Percentiles rank a stretch among this genome's conserved stretches.
Conservation (phyloP, 2,113 vertebrate species). For the Cochlearius cochlearius region DNA sequence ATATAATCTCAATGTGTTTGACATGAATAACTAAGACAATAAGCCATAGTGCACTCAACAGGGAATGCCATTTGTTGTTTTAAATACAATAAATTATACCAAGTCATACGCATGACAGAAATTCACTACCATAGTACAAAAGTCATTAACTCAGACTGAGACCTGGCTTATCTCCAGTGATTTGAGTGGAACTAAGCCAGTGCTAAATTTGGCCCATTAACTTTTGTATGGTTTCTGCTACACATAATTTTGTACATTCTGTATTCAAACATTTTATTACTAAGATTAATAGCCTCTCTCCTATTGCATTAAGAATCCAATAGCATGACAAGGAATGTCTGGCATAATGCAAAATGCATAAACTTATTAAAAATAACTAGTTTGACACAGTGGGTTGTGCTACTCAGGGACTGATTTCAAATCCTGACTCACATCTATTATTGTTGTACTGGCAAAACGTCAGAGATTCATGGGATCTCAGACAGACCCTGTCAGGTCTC, state of each 20-base stretch:
- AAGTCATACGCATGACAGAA: not conserved
- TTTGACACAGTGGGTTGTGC: not conserved
- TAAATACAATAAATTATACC: not conserved
- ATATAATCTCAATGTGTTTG: not conserved
- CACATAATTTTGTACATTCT: not conserved
- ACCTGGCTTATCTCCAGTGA: not conserved
- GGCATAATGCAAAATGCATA: not conserved
- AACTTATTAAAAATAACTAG: not conserved
- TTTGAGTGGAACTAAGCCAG: not conserved
- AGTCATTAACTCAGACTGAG: not conserved
- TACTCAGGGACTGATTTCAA: not conserved
- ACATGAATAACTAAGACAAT: not conserved
- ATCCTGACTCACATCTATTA: not conserved
- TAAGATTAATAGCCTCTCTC: constrained; percentile 25
- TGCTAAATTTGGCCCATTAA: constrained; percentile 20
- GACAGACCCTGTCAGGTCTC: not conserved
- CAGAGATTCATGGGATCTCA: not conserved
- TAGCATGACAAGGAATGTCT: not conserved
- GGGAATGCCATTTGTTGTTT: not conserved
- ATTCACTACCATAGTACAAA: not conserved
- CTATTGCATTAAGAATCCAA: constrained; percentile 11
- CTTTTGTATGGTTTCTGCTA: not conserved
- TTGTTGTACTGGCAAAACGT: not conserved
- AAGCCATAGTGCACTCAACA: not conserved
- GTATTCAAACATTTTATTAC: constrained; percentile 26